A percentile compares a stretch with the other conserved stretches of the same genome.
These are phyloP conservation scores for Tachyglossus aculeatus DNA, from an alignment of 2,797 vertebrate genomes.

Conservation along the genomic window DNA sequence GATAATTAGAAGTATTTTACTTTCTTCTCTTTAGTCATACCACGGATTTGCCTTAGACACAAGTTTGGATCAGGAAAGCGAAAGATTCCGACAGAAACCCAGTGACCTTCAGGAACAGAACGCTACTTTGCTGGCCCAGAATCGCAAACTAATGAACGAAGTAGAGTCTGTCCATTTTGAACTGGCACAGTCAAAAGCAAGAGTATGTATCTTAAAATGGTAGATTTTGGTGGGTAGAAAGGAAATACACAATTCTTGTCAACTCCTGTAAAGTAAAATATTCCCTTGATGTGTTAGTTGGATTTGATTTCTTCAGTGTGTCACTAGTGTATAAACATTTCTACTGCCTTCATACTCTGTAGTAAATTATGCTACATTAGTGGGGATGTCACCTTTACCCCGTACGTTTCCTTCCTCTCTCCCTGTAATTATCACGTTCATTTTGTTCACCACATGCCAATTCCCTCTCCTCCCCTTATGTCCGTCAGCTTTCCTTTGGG, in stretches of 20 bases:
- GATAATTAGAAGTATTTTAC: constrained; percentile 14
- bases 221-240: background rate
- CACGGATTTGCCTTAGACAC: constrained; percentile 26
- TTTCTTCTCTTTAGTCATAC: constrained; percentile 57
- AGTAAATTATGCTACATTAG: too few species aligned
- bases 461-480: too few species aligned
- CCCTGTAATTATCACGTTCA: too few species aligned
- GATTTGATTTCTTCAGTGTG: background rate
- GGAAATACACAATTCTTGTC: constrained; percentile 29
- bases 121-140: constrained; percentile 75
- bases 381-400: too few species aligned
- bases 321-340: too few species aligned
- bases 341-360: too few species aligned
- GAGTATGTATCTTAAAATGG: constrained; percentile 71
- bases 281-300: background rate
- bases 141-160: constrained; percentile 76
- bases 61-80: constrained; percentile 72
- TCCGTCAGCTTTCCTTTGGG: too few species aligned
- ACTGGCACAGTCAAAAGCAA: constrained; percentile 72
- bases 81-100: constrained; percentile 71
- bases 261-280: constrained; percentile 23
- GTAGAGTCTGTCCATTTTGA: constrained; percentile 78
- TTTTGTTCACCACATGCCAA: too few species aligned
- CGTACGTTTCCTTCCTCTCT: too few species aligned
- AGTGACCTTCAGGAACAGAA: constrained; percentile 81